A percentile compares a stretch with the other conserved stretches of the same genome.
Evolutionary conservation across 2,888 invertebrate species (phyloP).

Genomic region (Athalia circularis): DNA sequence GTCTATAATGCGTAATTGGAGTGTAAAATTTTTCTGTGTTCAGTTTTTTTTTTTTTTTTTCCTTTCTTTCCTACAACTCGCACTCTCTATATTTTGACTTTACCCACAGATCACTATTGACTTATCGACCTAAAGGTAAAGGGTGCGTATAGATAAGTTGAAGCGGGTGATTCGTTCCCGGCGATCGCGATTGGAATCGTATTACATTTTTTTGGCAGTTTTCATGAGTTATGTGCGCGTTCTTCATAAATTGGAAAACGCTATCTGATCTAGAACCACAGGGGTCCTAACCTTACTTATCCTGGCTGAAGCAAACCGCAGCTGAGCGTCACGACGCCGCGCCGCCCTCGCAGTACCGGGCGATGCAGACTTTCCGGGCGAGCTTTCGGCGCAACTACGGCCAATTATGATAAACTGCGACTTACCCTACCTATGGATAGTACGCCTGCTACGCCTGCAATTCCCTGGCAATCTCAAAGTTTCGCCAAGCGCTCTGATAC

Average conservation of each 20-base stretch:
- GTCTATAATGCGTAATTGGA: no score
- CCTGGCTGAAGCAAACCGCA: neutral
- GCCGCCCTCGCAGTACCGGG: neutral
- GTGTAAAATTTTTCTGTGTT: neutral
- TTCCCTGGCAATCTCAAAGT: conserved; percentile 40
- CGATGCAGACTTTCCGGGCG: conserved; percentile 8
- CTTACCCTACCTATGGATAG: neutral
- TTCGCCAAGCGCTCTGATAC: conserved; percentile 28
- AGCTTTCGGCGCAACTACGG: conserved; percentile 16
- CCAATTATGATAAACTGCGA: conserved; percentile 29
- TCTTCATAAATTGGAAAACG: conserved; percentile 37
- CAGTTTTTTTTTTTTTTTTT: no score
- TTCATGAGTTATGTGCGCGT: conserved; percentile 17
- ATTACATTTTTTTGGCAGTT: conserved; percentile 31
- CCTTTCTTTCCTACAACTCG: no score
- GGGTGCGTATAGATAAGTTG: no score
- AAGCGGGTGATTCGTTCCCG: neutral
- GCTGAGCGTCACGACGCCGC: conserved; percentile 1
- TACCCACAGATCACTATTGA: no score
- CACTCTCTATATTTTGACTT: no score
- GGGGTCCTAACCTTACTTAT: neutral
- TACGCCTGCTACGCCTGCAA: neutral
- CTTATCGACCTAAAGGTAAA: no score
- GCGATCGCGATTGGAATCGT: conserved; percentile 26
- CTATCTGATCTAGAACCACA: conserved; percentile 12